phyloP scores from a whole-genome alignment of 1,140 invertebrate species.

The Epicauta chinensis region DNA sequence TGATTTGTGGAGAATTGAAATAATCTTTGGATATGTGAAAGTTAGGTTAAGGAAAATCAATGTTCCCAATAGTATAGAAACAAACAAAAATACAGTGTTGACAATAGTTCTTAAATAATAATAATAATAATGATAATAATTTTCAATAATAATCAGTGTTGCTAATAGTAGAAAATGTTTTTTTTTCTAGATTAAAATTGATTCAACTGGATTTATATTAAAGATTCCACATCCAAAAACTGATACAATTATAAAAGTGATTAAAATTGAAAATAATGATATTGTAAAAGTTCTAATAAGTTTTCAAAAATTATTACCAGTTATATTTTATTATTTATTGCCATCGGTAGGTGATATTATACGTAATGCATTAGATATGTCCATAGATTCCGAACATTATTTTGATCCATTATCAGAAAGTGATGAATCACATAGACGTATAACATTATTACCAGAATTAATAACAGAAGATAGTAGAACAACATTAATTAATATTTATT shows the following conservation, averaged over 20 bases:
- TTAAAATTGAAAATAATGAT: conserved; percentile 57
- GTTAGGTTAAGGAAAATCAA: too few relatives aligned
- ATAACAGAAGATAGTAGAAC: conserved; percentile 59
- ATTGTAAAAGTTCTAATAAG: conserved; percentile 67
- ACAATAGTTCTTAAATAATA: too few relatives aligned
- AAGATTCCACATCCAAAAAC: conserved; percentile 58
- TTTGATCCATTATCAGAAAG: conserved; percentile 51
- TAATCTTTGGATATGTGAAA: too few relatives aligned
- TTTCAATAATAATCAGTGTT: too few relatives aligned
- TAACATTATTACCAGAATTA: conserved; percentile 68
- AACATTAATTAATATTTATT: conserved; percentile 60
- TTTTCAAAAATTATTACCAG: conserved; percentile 64
- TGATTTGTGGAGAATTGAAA: too few relatives aligned
- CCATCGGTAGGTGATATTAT: conserved; percentile 58
- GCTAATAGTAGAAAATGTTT: neutral
- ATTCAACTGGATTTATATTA: conserved; percentile 58
- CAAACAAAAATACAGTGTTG: too few relatives aligned
- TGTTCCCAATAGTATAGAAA: too few relatives aligned
- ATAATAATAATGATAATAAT: too few relatives aligned
- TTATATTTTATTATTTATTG: conserved; percentile 72
- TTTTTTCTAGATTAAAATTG: conserved; percentile 51
- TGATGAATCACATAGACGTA: conserved; percentile 62
- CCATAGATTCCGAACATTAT: conserved; percentile 52
- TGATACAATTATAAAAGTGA: conserved; percentile 49
- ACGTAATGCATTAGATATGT: conserved; percentile 62